Base-by-base conservation (phyloP, 2,113 vertebrate species). In the Sprattus sprattus region DNA sequence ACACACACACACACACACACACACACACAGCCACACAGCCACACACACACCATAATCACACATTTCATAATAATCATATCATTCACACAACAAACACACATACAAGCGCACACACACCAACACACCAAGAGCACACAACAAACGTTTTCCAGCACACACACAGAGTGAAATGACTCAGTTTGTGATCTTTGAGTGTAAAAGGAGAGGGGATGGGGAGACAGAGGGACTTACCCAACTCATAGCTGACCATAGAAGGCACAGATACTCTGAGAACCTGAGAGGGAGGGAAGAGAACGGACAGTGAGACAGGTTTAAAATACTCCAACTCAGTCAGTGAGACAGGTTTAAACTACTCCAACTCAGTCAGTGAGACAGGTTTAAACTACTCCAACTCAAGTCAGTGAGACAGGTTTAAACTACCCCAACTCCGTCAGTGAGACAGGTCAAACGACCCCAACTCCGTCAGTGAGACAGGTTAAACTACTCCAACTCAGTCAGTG, bases 221-320 rank as follows among this genome's bases (percentile, higher is more conserved):
- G 54, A 64, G 13, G 45, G 47, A 64, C 95, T 95, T 91, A 96
- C 95, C 95, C 28, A 96, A 90, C 18, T 96, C 95, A 88, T 92
- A 92, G 81, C 92, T 86, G 0, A 96, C 88, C 0, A 2, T 1
- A 20, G 10, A 0, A 11, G 95, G 95, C 0, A 95, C 81, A 0
- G 83, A 16, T 7, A 95, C 94, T 60, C 93, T 91, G 6, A 96
- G 92, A 54, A 94, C 84, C 95, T 96, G 91, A 78, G 32, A 81
- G 45, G 78, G 1, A 71, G 13, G 13, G 52, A 3, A 18, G 52
- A 54, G 16, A 54, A 54, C 10, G 15, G 50, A 54, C 10, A 52
- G 50, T 15, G 0, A 18, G 15, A 49, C 47, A 8, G 47, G 6
- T 49, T 49, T 4, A 49, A 49, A 49, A 0, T 1, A 49, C 47